Percentiles rank a stretch among this genome's conserved stretches.
phyloP scores from a whole-genome alignment of 2,113 vertebrate species.

The Neogobius melanostomus region DNA sequence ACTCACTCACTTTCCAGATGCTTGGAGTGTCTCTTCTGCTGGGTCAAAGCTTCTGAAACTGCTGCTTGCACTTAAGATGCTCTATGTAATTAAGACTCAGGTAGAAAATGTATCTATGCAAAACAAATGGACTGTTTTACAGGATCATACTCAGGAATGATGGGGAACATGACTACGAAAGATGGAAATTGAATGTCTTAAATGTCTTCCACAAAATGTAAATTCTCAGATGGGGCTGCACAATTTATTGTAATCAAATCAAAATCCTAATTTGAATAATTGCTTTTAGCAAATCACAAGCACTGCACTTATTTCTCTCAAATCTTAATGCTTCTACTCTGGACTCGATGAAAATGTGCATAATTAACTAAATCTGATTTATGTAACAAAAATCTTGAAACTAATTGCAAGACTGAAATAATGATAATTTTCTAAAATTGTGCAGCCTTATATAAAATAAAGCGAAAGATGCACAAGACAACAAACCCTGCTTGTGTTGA shows the following conservation, averaged over 20 bases:
- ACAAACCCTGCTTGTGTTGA: neutral
- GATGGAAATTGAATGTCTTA: too few species aligned
- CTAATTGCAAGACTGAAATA: neutral
- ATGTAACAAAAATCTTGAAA: too few species aligned
- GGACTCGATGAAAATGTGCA: too few species aligned
- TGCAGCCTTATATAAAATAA: too few species aligned
- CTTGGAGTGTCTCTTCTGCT: conserved; percentile 9
- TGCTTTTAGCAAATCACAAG: too few species aligned
- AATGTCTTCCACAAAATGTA: too few species aligned
- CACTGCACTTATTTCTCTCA: too few species aligned
- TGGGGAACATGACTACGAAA: neutral
- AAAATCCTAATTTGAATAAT: too few species aligned
- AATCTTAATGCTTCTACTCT: too few species aligned
- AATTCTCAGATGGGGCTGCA: too few species aligned
- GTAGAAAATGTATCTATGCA: conserved; percentile 10
- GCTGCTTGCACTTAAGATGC: conserved; percentile 1
- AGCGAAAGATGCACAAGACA: neutral
- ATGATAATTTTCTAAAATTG: neutral
- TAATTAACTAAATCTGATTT: too few species aligned
- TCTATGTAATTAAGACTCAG: conserved; percentile 1
- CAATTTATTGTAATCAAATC: too few species aligned
- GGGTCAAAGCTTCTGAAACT: conserved; percentile 5
- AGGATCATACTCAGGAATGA: conserved; percentile 32
- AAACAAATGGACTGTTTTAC: neutral
- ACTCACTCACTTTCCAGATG: conserved; percentile 9